Conservation (phyloP, 1,140 invertebrate genomes). For the Leptinotarsa texana region DNA sequence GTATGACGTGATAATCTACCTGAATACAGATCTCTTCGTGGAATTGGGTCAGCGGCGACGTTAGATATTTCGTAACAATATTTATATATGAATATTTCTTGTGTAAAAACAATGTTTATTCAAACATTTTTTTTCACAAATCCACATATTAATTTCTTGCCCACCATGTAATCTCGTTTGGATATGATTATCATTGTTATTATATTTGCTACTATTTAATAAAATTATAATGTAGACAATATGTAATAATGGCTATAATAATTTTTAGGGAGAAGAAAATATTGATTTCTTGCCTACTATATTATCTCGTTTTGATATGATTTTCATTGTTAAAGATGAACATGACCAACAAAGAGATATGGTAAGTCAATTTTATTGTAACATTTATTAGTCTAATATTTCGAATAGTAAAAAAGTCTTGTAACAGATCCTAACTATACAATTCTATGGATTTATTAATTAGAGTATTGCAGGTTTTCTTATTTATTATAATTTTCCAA, state of each 20-base stretch:
- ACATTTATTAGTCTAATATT: too few relatives aligned
- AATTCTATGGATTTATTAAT: too few relatives aligned
- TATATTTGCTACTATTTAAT: background rate
- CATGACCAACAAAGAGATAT: constrained; percentile 89
- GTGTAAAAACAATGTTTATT: constrained; percentile 2
- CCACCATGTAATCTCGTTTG: constrained; percentile 98
- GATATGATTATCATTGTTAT: constrained; percentile 99
- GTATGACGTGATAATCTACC: too few relatives aligned
- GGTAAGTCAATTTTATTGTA: constrained; percentile 58
- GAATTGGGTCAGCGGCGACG: too few relatives aligned
- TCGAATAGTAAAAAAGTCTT: too few relatives aligned
- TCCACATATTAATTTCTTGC: constrained; percentile 99
- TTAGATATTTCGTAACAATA: too few relatives aligned
- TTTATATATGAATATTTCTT: too few relatives aligned
- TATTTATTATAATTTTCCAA: too few relatives aligned
- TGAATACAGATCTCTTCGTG: too few relatives aligned
- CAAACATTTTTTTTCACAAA: constrained; percentile 65
- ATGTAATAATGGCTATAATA: background rate
- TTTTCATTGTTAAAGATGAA: constrained; percentile 98
- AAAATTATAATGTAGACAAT: constrained; percentile 4
- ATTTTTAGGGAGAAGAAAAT: constrained; percentile 84
- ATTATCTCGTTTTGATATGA: constrained; percentile 99
- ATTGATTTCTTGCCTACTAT: constrained; percentile 99
- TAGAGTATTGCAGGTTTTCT: too few relatives aligned
- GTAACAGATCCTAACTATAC: too few relatives aligned